Conservation (phyloP, 2,797 vertebrate species). For the Lepus oiostolus region DNA sequence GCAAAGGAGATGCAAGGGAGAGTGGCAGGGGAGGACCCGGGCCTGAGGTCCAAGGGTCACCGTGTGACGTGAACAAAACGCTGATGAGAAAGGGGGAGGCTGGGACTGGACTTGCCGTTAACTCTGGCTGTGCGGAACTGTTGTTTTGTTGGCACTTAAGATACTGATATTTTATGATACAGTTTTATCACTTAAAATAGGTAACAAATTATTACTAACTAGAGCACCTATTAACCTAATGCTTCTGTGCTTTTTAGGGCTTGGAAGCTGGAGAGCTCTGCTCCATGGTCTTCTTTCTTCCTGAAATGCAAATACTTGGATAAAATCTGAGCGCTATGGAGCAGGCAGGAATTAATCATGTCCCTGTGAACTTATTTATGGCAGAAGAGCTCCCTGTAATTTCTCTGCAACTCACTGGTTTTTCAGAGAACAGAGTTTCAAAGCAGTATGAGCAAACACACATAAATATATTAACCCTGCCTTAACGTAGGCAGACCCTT, state of each 20-base stretch:
- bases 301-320: slow-evolving; percentile 39
- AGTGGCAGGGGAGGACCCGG: neutral
- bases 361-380: slow-evolving; percentile 43
- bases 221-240: neutral
- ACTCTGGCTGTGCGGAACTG: neutral
- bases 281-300: slow-evolving; percentile 22
- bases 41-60: slow-evolving; percentile 21
- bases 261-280: slow-evolving; percentile 33
- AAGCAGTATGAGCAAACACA: slow-evolving; percentile 16
- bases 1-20: slow-evolving; percentile 52
- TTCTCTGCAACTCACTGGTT: slow-evolving; percentile 26
- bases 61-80: neutral
- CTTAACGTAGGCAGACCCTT: slow-evolving; percentile 56
- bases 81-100: neutral
- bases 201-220: slow-evolving; percentile 24
- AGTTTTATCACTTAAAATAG: slow-evolving; percentile 44
- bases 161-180: slow-evolving; percentile 31
- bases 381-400: slow-evolving; percentile 25
- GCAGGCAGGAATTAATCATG: slow-evolving; percentile 8
- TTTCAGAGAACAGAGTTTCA: slow-evolving; percentile 51
- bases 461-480: neutral
- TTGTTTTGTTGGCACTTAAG: slow-evolving; percentile 34
- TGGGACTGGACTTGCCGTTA: neutral
- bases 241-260: slow-evolving; percentile 32
- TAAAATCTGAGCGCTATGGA: slow-evolving; percentile 25